Evolutionary conservation across 2,797 vertebrate genomes (phyloP).

Genomic region (Schizopygopsis pylzovi): DNA sequence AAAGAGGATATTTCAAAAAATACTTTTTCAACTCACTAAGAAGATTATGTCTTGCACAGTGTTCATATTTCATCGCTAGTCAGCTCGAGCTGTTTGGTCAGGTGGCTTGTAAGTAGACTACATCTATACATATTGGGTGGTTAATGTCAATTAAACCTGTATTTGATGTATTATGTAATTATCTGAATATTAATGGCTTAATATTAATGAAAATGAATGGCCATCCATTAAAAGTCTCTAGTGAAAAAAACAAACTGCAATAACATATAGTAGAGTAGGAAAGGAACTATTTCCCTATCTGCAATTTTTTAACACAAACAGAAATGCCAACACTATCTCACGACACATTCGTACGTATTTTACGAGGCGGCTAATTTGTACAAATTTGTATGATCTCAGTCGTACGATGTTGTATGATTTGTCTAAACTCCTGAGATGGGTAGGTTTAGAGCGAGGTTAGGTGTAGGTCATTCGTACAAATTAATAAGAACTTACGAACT

Average conservation of each 20-base stretch:
- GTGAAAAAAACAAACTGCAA: background rate
- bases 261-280: background rate
- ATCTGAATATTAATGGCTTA: background rate
- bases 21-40: conserved; percentile 51
- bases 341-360: no score
- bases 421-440: no score
- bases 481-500: no score
- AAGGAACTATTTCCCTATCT: background rate
- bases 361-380: no score
- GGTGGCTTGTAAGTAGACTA: conserved; percentile 7
- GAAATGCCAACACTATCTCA: background rate
- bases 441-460: no score
- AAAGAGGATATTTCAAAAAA: conserved; percentile 40
- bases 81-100: conserved; percentile 11
- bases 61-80: conserved; percentile 21
- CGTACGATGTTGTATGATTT: no score
- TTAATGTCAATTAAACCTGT: background rate
- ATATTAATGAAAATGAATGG: background rate
- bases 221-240: background rate
- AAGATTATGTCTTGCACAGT: conserved; percentile 54
- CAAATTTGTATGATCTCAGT: no score
- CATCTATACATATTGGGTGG: background rate
- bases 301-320: background rate
- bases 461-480: no score
- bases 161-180: background rate